These are phyloP conservation scores for Tenualosa thibaudeaui DNA, from an alignment of 2,797 vertebrate genomes.

Conservation along the genomic window DNA sequence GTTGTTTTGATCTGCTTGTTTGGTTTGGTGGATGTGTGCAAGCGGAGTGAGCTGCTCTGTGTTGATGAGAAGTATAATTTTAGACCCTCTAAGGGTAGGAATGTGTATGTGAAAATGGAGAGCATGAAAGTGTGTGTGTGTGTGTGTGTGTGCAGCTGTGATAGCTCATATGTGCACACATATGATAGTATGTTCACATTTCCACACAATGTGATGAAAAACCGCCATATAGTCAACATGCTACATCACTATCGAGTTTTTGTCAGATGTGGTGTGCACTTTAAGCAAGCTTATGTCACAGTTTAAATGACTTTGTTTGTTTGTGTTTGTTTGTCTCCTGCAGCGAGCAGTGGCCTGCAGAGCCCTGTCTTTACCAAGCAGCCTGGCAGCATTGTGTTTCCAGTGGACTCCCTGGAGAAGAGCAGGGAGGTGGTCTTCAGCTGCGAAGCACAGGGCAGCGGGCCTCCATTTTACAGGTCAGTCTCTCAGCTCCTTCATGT, in stretches of 20 bases:
- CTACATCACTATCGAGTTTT: background rate
- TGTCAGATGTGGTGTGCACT: background rate
- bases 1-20: background rate
- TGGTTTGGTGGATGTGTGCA: background rate
- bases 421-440: slow-evolving; percentile 90
- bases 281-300: background rate
- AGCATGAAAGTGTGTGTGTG: background rate
- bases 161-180: background rate
- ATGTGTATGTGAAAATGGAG: background rate
- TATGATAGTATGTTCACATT: background rate
- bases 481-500: slow-evolving; percentile 25
- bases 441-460: slow-evolving; percentile 90
- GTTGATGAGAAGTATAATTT: background rate
- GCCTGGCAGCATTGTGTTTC: slow-evolving; percentile 88
- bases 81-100: background rate
- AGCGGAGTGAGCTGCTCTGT: background rate
- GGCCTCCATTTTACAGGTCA: slow-evolving; percentile 85
- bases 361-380: slow-evolving; percentile 90
- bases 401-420: slow-evolving; percentile 86
- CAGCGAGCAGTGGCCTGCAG: slow-evolving; percentile 81
- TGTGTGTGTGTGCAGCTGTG: background rate
- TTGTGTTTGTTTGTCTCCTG: slow-evolving; percentile 50
- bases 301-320: slow-evolving; percentile 5
- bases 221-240: background rate
- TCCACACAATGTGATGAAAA: background rate